Evolutionary conservation across 2,797 vertebrate genomes (phyloP).

Genomic region (Melanotaenia trifasciata): DNA sequence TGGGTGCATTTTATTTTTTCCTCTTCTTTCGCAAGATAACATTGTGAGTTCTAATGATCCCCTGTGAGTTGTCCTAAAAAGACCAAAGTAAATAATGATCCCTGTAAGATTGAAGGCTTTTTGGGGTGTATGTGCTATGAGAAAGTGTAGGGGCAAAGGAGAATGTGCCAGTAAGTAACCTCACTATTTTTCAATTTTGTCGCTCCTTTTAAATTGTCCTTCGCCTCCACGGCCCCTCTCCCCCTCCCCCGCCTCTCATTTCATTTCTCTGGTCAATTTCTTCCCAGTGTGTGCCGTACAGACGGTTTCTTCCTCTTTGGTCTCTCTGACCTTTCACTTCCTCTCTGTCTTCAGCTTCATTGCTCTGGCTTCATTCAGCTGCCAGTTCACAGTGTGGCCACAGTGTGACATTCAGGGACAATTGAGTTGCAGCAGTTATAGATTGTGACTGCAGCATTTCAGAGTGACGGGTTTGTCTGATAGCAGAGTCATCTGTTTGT

Average conservation of each 20-base stretch:
- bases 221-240: conserved; percentile 39
- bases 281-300: conserved; percentile 54
- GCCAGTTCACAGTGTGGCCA: conserved; percentile 65
- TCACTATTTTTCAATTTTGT: conserved; percentile 44
- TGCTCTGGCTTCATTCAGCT: conserved; percentile 59
- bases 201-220: conserved; percentile 40
- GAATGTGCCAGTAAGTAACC: conserved; percentile 30
- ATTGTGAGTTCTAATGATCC: conserved; percentile 11
- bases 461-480: conserved; percentile 52
- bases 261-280: conserved; percentile 56
- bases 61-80: not conserved
- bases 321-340: conserved; percentile 70
- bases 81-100: too few relatives aligned
- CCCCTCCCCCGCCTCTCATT: conserved; percentile 5
- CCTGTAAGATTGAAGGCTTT: conserved; percentile 9
- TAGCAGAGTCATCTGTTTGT: conserved; percentile 38
- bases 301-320: conserved; percentile 56
- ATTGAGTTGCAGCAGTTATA: conserved; percentile 71
- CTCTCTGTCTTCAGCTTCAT: conserved; percentile 35
- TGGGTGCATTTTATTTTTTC: conserved; percentile 1
- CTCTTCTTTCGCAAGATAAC: not conserved
- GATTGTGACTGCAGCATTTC: conserved; percentile 61
- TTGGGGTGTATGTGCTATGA: conserved; percentile 24
- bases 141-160: conserved; percentile 7
- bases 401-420: conserved; percentile 82